Conservation (phyloP, 2,888 invertebrate species). For the Meteorus cinctellus region DNA sequence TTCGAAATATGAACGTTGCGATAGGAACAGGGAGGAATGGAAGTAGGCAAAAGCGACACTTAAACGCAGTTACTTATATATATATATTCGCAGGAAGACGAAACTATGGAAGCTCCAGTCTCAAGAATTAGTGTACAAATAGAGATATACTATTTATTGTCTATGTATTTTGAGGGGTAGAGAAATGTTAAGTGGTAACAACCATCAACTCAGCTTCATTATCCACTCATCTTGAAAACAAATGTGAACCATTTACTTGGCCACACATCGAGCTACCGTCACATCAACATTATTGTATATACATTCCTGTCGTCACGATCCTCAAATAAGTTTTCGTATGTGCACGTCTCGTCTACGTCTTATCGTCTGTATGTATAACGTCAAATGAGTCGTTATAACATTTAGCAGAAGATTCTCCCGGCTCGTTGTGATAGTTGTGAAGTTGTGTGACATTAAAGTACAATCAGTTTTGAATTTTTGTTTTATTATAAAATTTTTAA, state of each 20-base stretch:
- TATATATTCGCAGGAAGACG: too few relatives aligned
- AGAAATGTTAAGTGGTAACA: slow-evolving; percentile 26
- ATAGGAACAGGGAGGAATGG: slow-evolving; percentile 21
- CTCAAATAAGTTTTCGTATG: slow-evolving; percentile 11
- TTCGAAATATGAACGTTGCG: neutral
- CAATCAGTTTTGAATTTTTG: neutral
- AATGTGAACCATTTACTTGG: slow-evolving; percentile 19
- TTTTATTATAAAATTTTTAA: neutral
- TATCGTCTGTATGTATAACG: too few relatives aligned
- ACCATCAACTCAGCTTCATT: slow-evolving; percentile 45
- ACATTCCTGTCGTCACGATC: neutral
- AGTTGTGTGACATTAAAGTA: neutral
- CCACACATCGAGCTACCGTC: too few relatives aligned
- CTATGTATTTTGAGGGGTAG: neutral
- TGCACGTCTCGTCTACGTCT: too few relatives aligned
- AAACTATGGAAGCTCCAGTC: too few relatives aligned
- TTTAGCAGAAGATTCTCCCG: neutral
- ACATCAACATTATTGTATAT: too few relatives aligned
- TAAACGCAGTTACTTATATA: too few relatives aligned
- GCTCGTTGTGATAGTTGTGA: neutral
- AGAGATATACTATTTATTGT: slow-evolving; percentile 1
- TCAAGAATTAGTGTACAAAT: too few relatives aligned
- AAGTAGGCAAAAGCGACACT: neutral
- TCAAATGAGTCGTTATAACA: neutral
- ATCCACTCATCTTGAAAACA: slow-evolving; percentile 40